Evolutionary conservation across 2,797 vertebrate genomes (phyloP).

Genomic region (Alauda arvensis): DNA sequence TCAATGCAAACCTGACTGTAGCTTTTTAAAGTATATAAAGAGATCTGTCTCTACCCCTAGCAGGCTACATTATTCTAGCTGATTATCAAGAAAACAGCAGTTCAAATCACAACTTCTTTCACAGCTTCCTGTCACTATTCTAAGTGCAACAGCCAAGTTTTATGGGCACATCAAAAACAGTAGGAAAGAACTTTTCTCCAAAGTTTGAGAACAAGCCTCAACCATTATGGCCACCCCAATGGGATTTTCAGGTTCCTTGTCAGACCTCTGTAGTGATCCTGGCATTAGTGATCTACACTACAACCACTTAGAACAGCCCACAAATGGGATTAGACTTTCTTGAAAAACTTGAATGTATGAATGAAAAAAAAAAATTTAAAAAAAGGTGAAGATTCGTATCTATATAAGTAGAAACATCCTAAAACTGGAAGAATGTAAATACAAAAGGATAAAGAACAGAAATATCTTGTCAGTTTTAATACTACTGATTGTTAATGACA

Average conservation of each 20-base stretch:
- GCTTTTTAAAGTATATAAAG: neutral
- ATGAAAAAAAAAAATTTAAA: neutral
- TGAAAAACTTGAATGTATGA: neutral
- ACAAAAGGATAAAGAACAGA: neutral
- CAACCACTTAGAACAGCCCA: neutral
- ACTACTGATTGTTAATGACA: neutral
- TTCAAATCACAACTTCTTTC: neutral
- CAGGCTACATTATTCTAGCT: neutral
- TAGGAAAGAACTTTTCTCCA: accelerated
- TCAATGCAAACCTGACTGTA: neutral
- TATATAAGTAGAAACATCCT: neutral
- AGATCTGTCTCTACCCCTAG: neutral
- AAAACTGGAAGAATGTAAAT: neutral
- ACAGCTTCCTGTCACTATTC: neutral
- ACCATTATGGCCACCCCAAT: neutral
- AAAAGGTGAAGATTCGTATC: neutral
- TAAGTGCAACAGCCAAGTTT: neutral
- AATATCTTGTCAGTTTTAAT: neutral
- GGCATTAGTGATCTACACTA: neutral
- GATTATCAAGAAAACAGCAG: neutral
- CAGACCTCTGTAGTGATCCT: neutral
- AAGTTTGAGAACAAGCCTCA: neutral
- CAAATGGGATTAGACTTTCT: neutral
- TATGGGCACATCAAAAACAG: neutral
- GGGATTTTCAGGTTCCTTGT: neutral